Conservation (phyloP, 2,888 invertebrate species). For the Phorcus lineatus region DNA sequence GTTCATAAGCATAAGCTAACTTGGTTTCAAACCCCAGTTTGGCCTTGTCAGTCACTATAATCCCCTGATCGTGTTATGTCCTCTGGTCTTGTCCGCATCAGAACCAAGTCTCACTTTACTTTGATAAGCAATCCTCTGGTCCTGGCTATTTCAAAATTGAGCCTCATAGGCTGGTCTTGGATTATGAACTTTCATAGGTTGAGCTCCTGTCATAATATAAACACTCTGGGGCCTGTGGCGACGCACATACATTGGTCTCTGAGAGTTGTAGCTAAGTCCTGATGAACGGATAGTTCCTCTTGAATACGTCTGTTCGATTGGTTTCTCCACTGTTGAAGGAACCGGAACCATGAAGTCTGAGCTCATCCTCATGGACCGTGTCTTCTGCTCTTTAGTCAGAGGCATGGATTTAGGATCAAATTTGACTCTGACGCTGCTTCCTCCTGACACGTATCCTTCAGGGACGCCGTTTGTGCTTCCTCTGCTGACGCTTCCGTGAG, state of each 20-base stretch:
- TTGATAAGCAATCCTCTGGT: too few species aligned
- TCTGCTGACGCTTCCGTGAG: background rate
- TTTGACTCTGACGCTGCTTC: conserved; percentile 9
- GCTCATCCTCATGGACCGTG: background rate
- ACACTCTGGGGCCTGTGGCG: background rate
- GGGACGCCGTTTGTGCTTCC: background rate
- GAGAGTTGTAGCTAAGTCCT: background rate
- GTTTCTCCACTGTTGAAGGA: conserved; percentile 12
- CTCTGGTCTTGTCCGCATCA: too few species aligned
- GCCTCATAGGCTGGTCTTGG: background rate
- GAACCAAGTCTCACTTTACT: too few species aligned
- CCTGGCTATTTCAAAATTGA: background rate
- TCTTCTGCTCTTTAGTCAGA: background rate
- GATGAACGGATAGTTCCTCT: background rate
- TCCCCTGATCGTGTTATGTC: too few species aligned
- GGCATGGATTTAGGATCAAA: background rate
- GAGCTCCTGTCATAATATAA: conserved; percentile 11
- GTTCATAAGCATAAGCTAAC: too few species aligned
- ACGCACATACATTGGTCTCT: background rate
- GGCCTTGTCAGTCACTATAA: too few species aligned
- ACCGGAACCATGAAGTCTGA: background rate
- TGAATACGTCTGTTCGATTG: conserved; percentile 26
- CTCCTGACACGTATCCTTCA: background rate
- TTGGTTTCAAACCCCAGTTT: too few species aligned
- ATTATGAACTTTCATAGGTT: conserved; percentile 7